Base-by-base conservation (phyloP, 2,113 vertebrate genomes). In the Thymallus thymallus region DNA sequence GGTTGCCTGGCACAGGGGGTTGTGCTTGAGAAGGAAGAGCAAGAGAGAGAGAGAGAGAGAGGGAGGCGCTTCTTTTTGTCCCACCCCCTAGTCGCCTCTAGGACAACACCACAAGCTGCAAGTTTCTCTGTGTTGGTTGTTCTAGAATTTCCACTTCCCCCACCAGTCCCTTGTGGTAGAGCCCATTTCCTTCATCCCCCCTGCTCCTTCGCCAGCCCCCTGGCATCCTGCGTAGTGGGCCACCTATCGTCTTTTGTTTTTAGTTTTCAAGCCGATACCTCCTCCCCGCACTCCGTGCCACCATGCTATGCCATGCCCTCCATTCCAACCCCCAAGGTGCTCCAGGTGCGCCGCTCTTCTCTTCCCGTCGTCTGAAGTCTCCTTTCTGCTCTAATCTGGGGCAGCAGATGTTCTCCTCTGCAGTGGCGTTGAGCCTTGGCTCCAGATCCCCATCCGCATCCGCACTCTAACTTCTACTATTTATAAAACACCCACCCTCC, bases 1-100 rank as follows among this genome's bases (percentile, higher is more conserved):
- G 87, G 80, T 85, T 90, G 86, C 83, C 84, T 93, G 92, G 92
- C 91, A 92, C 84, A 77, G 71, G 85, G 78, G 84, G 76, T 80
- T 75, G 87, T 83, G 82, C 83, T 80, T 85, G 78, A 83, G 80
- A 86, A 86, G 77, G 76, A 74, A 74, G 77, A 76, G 85, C 81
- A 72, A 76, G 88, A 75, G 74, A 45, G 61, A 70, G 88, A 75
- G 74, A 45, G 61, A 70, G 63, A 78, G 79, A 70, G 76, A 84
- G 86, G 6, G 69, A 81, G 92, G 91, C 75, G 88, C 89, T 88
- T 91, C 71, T 62, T 82, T 84, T 85, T 82, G 74, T 86, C 82
- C 86, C 80, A 78, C 85, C 73, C 61, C 66, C 76, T 72, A n/a
- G 24, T 79, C 69, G 80, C 82, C 79, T 63, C 29, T 24, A 77